Base-by-base conservation (phyloP, 1,140 invertebrate genomes). In the Drosophila paulistorum region DNA sequence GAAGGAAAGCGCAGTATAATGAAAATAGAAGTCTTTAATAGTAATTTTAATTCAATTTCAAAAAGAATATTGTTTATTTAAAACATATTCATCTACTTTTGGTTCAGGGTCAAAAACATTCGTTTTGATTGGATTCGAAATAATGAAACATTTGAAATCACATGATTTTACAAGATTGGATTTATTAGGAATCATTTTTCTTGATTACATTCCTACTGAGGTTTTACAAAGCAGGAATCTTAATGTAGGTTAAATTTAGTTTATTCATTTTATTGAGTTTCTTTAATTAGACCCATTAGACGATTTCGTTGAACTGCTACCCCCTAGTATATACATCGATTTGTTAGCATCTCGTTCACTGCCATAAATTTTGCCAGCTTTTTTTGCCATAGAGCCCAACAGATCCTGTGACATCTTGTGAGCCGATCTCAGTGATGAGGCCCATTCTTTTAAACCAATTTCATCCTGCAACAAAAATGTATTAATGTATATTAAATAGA, bases 331-430 rank as follows among this genome's bases (percentile, higher is more conserved):
- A 65, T 81, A 90, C 74, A 91, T 77, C 35, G 91, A 79, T 89
- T 91, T 92, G 67, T 87, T 84, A 35, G 71, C 83, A 72, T 92
- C 91, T 60, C 91, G 74, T 77, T 92, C 95, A 48, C 98, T 98
- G 51, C 98, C 98, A 93, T 99, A 99, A 75, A 99, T 99, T 93
- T 98, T 98, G 55, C 97, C 97, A 42, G 98, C 98, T 93, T 99
- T 99, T 86, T 96, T 95, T n/a, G 97, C 97, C 97, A 99, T 98
- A 37, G 95, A 97, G 14, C 96, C 96, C 3, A 99, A 93, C 71
- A 99, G 94, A 91, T 99, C 98, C 92, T 97, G 95, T 0, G 97
- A 98, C 87, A 96, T 95, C 93, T 98, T 98, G 93, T 98, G 97
- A 17, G 98, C 97, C 3, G 96, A 96, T 73, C 97, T 95, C 57